A percentile compares a stretch with the other conserved stretches of the same genome.
Evolutionary conservation across 2,797 vertebrate genomes (phyloP).

Genomic region (Chelon auratus): DNA sequence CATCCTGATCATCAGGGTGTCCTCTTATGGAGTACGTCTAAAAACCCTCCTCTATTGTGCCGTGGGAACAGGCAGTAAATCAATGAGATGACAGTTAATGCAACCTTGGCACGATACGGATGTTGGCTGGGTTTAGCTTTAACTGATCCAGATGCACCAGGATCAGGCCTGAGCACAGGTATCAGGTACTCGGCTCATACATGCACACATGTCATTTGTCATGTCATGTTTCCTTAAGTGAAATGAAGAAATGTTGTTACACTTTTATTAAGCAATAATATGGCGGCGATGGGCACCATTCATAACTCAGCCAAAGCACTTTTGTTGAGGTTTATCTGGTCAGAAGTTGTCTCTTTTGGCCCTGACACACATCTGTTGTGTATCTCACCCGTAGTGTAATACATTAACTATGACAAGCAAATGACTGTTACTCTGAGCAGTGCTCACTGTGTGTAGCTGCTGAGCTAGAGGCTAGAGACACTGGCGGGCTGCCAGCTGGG

Average conservation of each 20-base stretch:
- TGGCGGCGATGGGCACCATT: no score
- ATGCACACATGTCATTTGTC: background rate
- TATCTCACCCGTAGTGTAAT: conserved; percentile 4
- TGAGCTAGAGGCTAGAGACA: conserved; percentile 24
- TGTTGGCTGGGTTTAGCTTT: conserved; percentile 18
- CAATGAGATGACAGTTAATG: conserved; percentile 23
- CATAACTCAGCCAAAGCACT: background rate
- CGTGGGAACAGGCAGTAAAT: conserved; percentile 23
- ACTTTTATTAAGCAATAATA: no score
- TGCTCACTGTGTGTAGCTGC: background rate
- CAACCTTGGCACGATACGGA: conserved; percentile 13
- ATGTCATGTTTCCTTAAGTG: no score
- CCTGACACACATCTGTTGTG: conserved; percentile 8
- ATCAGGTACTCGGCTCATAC: background rate
- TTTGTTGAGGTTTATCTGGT: conserved; percentile 10
- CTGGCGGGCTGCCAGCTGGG: conserved; percentile 34
- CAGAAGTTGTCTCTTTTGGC: conserved; percentile 7
- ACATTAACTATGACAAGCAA: conserved; percentile 9
- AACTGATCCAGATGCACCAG: conserved; percentile 26
- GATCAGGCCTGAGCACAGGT: conserved; percentile 10
- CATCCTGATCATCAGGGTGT: conserved; percentile 2
- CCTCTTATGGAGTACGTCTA: conserved; percentile 1
- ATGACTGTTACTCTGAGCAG: conserved; percentile 11
- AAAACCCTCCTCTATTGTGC: conserved; percentile 21
- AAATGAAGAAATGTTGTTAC: no score